Evolutionary conservation across 2,113 vertebrate genomes (phyloP).

Genomic region (Hylia prasina): DNA sequence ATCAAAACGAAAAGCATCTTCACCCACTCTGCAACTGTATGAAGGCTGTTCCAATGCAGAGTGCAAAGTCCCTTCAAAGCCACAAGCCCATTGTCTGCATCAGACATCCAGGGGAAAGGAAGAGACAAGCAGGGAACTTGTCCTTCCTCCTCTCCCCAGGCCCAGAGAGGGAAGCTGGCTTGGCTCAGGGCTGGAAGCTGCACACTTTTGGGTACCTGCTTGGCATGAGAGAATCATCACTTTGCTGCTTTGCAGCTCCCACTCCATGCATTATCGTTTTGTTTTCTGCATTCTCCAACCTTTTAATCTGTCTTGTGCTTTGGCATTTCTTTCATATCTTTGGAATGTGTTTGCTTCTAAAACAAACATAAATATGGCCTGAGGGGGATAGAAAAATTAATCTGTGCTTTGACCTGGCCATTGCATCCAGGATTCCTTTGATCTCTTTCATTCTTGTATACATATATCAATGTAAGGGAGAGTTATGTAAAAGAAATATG

Average conservation of each 20-base stretch:
- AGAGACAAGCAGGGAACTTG: background rate
- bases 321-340: constrained; percentile 7
- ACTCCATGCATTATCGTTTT: background rate
- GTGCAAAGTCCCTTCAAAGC: background rate
- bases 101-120: background rate
- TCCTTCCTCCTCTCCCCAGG: background rate
- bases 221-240: background rate
- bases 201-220: background rate
- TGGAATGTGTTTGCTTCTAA: constrained; percentile 8
- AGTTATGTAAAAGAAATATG: background rate
- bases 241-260: background rate
- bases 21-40: background rate
- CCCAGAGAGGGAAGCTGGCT: background rate
- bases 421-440: background rate
- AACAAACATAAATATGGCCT: background rate
- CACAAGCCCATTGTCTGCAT: background rate
- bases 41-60: background rate
- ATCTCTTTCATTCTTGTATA: background rate
- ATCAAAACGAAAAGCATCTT: background rate
- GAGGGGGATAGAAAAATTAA: background rate
- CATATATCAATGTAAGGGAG: background rate
- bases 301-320: background rate
- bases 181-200: background rate
- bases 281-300: background rate
- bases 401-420: background rate